These are phyloP conservation scores for Zosterops borbonicus DNA, from an alignment of 2,113 vertebrate species.

Conservation along the genomic window DNA sequence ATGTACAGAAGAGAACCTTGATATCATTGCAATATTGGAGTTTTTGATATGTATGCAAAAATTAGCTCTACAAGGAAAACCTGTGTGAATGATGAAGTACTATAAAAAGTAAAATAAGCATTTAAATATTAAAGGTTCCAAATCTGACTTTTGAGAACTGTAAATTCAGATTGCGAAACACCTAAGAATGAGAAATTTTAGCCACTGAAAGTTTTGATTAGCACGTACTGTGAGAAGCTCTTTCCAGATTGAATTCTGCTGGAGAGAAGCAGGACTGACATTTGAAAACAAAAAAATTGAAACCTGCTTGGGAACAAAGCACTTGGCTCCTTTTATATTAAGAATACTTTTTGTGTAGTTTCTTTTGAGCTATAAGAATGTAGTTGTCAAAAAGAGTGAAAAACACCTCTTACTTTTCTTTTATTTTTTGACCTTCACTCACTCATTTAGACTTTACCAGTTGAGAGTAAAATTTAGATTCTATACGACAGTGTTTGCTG, in stretches of 20 bases:
- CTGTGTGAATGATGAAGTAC: not conserved
- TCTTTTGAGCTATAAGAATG: not conserved
- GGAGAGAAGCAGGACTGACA: not conserved
- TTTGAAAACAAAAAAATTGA: not conserved
- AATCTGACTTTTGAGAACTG: not conserved
- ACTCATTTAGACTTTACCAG: not conserved
- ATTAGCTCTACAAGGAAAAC: not conserved
- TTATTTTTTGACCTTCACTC: not conserved
- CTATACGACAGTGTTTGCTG: not conserved
- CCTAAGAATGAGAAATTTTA: not conserved
- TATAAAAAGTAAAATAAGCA: not conserved
- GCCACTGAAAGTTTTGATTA: not conserved
- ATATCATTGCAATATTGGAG: not conserved
- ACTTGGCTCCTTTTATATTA: not conserved
- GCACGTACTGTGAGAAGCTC: not conserved
- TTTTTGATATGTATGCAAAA: not conserved
- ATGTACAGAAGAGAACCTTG: not conserved
- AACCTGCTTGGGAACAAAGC: constrained; percentile 6
- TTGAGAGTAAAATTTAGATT: not conserved
- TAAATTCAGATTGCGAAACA: not conserved
- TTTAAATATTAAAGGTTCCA: not conserved
- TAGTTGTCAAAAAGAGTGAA: not conserved
- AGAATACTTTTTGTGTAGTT: not conserved
- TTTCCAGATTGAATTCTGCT: not conserved
- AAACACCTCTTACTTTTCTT: not conserved